Conservation (phyloP, 2,888 invertebrate genomes). For the Euzophera pinguis region DNA sequence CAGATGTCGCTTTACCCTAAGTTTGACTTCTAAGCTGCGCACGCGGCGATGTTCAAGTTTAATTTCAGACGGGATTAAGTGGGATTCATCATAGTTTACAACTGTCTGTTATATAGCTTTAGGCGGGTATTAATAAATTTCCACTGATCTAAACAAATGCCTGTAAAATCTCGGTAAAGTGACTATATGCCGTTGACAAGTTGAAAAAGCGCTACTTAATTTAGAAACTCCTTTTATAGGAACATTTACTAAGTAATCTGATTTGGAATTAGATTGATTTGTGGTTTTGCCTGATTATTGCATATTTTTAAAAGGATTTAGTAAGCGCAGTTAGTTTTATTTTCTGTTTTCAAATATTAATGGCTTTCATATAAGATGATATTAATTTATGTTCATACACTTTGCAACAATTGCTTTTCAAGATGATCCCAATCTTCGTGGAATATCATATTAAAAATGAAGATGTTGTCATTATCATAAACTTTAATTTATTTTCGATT, state of each 20-base stretch:
- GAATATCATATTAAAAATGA: neutral
- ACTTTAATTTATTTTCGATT: neutral
- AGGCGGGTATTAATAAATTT: neutral
- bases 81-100: neutral
- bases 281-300: too few species aligned
- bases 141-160: neutral
- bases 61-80: neutral
- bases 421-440: neutral
- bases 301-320: too few species aligned
- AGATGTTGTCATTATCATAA: conserved; percentile 4
- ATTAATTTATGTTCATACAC: neutral
- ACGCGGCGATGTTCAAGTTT: neutral
- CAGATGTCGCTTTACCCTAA: conserved; percentile 5
- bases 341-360: too few species aligned
- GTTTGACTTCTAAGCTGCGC: neutral
- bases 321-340: too few species aligned
- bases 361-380: too few species aligned
- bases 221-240: too few species aligned
- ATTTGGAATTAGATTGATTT: too few species aligned
- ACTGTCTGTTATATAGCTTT: neutral
- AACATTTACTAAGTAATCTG: too few species aligned
- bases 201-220: too few species aligned
- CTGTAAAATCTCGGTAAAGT: too few species aligned
- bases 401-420: neutral
- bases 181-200: too few species aligned